phyloP scores from a whole-genome alignment of 1,140 invertebrate genomes.

The Scaptomyza graminum region DNA sequence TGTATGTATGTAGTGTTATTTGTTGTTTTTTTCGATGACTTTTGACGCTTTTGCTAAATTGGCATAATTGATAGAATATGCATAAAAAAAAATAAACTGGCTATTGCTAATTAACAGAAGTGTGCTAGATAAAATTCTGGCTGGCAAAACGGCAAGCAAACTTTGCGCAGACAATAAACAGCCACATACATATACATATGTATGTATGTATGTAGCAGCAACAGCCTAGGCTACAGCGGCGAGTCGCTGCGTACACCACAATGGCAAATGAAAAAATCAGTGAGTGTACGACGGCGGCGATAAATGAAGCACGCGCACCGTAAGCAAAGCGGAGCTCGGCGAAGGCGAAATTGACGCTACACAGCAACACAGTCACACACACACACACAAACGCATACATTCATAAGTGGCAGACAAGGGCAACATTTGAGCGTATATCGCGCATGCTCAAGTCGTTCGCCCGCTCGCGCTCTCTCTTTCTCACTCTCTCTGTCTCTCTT shows the following conservation, averaged over 20 bases:
- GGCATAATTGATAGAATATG: conserved; percentile 36
- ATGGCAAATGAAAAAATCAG: conserved; percentile 55
- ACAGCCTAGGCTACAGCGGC: conserved; percentile 23
- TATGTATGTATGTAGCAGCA: conserved; percentile 11
- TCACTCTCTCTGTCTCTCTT: no score
- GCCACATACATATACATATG: neutral
- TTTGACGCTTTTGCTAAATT: conserved; percentile 31
- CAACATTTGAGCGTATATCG: conserved; percentile 30
- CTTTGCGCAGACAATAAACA: conserved; percentile 6
- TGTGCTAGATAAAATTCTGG: conserved; percentile 26
- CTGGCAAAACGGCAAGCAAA: conserved; percentile 42
- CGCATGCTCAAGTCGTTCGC: conserved; percentile 25
- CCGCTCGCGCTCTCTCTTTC: conserved; percentile 27
- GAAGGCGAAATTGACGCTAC: conserved; percentile 51
- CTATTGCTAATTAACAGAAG: conserved; percentile 23
- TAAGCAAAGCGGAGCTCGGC: conserved; percentile 29
- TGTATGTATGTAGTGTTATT: conserved; percentile 12
- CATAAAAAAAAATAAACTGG: conserved; percentile 21
- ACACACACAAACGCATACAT: conserved; percentile 10
- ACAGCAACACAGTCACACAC: conserved; percentile 30
- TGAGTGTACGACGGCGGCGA: conserved; percentile 53
- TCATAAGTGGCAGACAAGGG: conserved; percentile 24
- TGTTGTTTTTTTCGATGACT: conserved; percentile 23
- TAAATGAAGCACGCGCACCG: conserved; percentile 45
- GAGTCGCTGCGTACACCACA: conserved; percentile 40